Base-by-base conservation (phyloP, 1,140 invertebrate genomes). In the Drosophila mojavensis region DNA sequence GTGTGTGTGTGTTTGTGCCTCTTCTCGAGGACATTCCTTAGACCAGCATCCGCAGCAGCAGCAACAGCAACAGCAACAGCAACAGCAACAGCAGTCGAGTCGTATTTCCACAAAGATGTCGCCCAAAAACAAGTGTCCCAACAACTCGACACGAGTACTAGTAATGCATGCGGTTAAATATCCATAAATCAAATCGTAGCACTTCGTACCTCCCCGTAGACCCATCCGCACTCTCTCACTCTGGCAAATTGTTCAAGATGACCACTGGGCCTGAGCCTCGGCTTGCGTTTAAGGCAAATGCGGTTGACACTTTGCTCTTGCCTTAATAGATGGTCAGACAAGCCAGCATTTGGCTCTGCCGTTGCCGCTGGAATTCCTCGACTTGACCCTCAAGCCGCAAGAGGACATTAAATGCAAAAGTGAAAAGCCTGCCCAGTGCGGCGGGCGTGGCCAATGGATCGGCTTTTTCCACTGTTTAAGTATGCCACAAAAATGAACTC, bases 111-210 rank as follows among this genome's bases (percentile, higher is more conserved):
- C 60, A 74, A 70, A 77, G 74, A 76, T 41, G 59, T 47, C 76
- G 76, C 60, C 77, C 81, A 70, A 54, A 43, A 76, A 66, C 74
- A 76, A 76, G 74, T 72, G 74, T 76, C 56, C 73, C 73, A 65
- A 72, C 48, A 64, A 71, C 74, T 66, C 48, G 59, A 72, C 55
- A 63, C 53, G 43, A 79, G 68, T 79, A 61, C 74, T 80, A 78
- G 84, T 89, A 89, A 89, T 89, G 84, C 83, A 80, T 89, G 84
- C 80, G 84, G 84, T 89, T 89, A 89, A 89, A 89, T 89, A 88
- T 78, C 84, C 84, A 89, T 89, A 89, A 89, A 89, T 89, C 84
- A 89, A 89, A 89, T 90, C 80, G 68, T 48, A 78, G 60, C 74
- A 75, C 66, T 65, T 66, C 65, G 51, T 39, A 39, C 63, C 45